Evolutionary conservation across 2,888 invertebrate species (phyloP), one percentile per base, ranked within the genome.

Genomic region (Catocala fraxini): DNA sequence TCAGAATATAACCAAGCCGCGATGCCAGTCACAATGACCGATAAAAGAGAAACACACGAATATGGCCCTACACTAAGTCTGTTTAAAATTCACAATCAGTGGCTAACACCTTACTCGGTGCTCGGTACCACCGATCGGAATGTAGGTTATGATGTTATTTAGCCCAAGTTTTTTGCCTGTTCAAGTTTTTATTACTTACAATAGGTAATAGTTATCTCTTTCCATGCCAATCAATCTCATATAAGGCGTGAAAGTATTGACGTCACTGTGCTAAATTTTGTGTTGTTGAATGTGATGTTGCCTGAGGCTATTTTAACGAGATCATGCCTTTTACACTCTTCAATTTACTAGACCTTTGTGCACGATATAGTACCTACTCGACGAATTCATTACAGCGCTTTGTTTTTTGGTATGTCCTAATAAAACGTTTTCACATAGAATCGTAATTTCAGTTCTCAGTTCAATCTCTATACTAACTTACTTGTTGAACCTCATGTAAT

Each of bases 121-220:
- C 85, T 84, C 81, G 81, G 77, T 85, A 81, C 88, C 85, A 88
- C 88, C 87, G 81, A 86, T 82, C 83, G 90, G 92, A 90, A 94
- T 93, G 89, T 93, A 92, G 94, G 93, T 93, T 93, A 93, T 91
- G 89, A 93, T 92, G 92, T 89, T 93, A 94, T 89, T 91, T 90
- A 88, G 92, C 85, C 82, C 84, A 78, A 85, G 83, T 89, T 93
- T 91, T 93, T 92, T 91, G 89, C 88, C 75, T 82, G 86, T 85
- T 84, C 87, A 84, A 85, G 85, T 89, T 92, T 92, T 93, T 91
- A 91, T 88, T 85, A 88, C 84, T 73, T 73, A 82, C 85, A 83
- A 83, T 80, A 75, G 77, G 70, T 79, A 89, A 89, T 89, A 87
- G 89, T 91, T 91, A 92, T 92, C 90, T 91, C 86, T 88, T 92